Conservation (phyloP, 2,797 vertebrate genomes). For the Acipenser transmontanus region DNA sequence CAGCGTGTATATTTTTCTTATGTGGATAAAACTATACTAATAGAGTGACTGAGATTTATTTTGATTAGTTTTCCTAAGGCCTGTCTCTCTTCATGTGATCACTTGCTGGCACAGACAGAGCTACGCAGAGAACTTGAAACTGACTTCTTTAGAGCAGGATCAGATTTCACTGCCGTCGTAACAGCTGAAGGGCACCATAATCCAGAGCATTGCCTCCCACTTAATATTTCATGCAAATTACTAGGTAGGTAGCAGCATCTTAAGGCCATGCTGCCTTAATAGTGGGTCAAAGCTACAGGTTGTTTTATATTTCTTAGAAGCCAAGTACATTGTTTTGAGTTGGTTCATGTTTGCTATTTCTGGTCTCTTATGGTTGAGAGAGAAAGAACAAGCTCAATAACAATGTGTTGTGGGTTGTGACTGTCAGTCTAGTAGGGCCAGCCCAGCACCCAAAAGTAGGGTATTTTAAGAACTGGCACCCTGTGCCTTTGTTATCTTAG, state of each 20-base stretch:
- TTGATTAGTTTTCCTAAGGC: slow-evolving; percentile 43
- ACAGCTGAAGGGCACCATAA: slow-evolving; percentile 60
- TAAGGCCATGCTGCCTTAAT: too few species aligned
- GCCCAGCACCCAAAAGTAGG: too few species aligned
- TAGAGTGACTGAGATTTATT: slow-evolving; percentile 48
- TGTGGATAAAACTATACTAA: slow-evolving; percentile 43
- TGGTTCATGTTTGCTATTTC: too few species aligned
- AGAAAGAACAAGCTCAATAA: too few species aligned
- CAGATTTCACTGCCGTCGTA: slow-evolving; percentile 8
- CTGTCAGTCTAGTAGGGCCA: too few species aligned
- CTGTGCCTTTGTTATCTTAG: too few species aligned
- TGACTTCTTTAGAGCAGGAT: slow-evolving; percentile 47
- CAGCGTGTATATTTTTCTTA: slow-evolving; percentile 29
- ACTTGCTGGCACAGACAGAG: slow-evolving; percentile 50
- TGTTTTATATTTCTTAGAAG: too few species aligned
- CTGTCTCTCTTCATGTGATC: slow-evolving; percentile 61
- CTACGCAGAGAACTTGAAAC: slow-evolving; percentile 46
- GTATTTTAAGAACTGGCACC: too few species aligned
- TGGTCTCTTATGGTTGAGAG: too few species aligned
- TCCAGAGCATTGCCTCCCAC: slow-evolving; percentile 54
- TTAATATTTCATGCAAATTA: slow-evolving; percentile 69
- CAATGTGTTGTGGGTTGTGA: too few species aligned
- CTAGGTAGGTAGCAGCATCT: slow-evolving; percentile 29
- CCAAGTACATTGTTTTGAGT: too few species aligned
- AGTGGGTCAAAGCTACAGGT: too few species aligned